phyloP scores from a whole-genome alignment of 2,113 vertebrate genomes.

The Atherinomorus stipes region DNA sequence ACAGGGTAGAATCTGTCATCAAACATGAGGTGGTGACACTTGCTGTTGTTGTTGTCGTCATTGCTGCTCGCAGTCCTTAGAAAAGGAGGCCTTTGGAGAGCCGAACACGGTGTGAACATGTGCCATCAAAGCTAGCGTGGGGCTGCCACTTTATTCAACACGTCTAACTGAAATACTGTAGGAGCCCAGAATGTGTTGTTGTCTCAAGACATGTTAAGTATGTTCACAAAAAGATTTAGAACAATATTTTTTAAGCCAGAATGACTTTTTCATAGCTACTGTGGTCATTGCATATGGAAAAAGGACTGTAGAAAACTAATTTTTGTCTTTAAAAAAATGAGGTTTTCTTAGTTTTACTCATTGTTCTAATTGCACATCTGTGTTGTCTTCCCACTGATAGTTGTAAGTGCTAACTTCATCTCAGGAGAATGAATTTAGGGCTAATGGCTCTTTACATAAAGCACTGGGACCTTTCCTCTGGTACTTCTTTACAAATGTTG shows the following conservation, averaged over 20 bases:
- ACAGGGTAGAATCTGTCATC: constrained; percentile 59
- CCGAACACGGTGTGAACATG: constrained; percentile 30
- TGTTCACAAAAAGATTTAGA: background rate
- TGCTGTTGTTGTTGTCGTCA: constrained; percentile 27
- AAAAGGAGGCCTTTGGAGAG: constrained; percentile 27
- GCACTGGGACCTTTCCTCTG: constrained; percentile 22
- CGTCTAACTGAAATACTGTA: background rate
- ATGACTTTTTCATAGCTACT: background rate
- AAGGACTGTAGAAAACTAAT: constrained; percentile 3
- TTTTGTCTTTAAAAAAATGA: constrained; percentile 2
- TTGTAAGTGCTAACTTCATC: constrained; percentile 25
- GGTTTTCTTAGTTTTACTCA: constrained; percentile 20
- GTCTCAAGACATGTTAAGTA: background rate
- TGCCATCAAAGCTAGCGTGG: constrained; percentile 30
- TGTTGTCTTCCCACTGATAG: constrained; percentile 20
- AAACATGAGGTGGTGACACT: constrained; percentile 51
- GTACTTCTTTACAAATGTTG: constrained; percentile 33
- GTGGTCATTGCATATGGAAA: background rate
- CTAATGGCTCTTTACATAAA: constrained; percentile 60
- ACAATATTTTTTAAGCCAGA: background rate
- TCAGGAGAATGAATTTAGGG: constrained; percentile 28
- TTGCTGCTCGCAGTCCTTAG: constrained; percentile 21
- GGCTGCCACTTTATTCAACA: constrained; percentile 21
- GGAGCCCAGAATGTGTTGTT: background rate
- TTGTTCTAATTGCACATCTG: constrained; percentile 13